Percentiles rank a stretch among this genome's conserved stretches.
These are phyloP conservation scores for Lates japonicus DNA, from an alignment of 2,797 vertebrate genomes.

Conservation along the genomic window DNA sequence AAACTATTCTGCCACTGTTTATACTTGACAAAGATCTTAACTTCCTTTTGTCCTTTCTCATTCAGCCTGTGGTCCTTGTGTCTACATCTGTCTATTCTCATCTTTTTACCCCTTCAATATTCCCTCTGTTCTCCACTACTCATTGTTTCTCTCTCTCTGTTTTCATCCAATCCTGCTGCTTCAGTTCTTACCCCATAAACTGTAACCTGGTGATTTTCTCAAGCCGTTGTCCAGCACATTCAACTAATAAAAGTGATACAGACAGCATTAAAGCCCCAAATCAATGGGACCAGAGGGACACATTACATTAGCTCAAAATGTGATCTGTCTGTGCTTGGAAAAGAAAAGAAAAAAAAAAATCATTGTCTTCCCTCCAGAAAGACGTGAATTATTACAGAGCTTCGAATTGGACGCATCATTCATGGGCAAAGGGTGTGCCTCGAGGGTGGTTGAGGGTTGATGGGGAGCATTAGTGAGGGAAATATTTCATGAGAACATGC, in stretches of 20 bases:
- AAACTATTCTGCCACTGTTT: neutral
- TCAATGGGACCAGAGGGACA: neutral
- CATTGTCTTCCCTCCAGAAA: neutral
- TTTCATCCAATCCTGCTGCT: neutral
- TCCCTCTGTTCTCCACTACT: neutral
- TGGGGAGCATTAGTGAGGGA: conserved; percentile 7
- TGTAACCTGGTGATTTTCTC: too few relatives aligned
- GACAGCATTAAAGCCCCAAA: neutral
- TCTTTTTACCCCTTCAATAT: too few relatives aligned
- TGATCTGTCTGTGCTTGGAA: neutral
- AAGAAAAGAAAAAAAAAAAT: neutral
- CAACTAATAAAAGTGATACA: neutral
- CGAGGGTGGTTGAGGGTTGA: neutral
- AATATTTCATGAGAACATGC: conserved; percentile 45
- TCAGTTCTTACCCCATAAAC: neutral
- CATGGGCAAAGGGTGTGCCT: conserved; percentile 7
- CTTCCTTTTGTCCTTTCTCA: too few relatives aligned
- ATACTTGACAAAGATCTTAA: too few relatives aligned
- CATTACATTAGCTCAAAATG: conserved; percentile 11
- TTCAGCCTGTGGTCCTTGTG: neutral
- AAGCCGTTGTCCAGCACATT: neutral
- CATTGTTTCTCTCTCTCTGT: neutral
- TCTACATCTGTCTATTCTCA: neutral
- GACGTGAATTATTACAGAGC: conserved; percentile 55
- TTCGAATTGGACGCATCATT: conserved; percentile 52